Base-by-base conservation (phyloP, 37 sponge, comb jelly and placozoan species). In the Ephydatia muelleri region DNA sequence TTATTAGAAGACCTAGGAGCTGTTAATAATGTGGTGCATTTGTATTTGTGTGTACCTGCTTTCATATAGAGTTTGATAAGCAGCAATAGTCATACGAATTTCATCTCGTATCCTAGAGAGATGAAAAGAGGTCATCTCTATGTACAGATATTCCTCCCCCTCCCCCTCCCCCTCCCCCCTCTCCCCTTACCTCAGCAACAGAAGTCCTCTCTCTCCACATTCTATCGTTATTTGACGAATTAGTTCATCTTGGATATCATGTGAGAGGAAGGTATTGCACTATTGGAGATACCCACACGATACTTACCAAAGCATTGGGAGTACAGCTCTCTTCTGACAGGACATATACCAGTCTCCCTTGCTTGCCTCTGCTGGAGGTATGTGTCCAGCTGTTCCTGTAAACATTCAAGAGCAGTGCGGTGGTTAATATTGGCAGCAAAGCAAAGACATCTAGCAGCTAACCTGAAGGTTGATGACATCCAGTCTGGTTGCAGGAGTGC, bases 41-140 rank as follows among this genome's bases (percentile, higher is more conserved):
- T 69, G 71, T 37, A 26, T 31, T 5, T 30, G 6, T 34, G 34
- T 27, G 35, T 23, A 86, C 82, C 95, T 97, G 96, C 99, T 99
- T 57, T 96, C 99, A 80, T 99, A 99, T 27, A 99, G 94, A 9
- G 97, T 99, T 74, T 99, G 99, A 74, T 99, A 99, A 12, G 99
- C 99, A 67, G 97, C 95, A 69, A 99, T 93, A 22, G 99, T 99
- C 99, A 99, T 99, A 68, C 92, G 75, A 30, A 99, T 99, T 68
- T 99, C 99, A 91, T 99, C 97, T 38, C 99, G 75, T 26, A 99
- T 95, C 80, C 97, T 92, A 77, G 21, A 79, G n/a, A 29, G 23
- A 33, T 27, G 49, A 34, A 75, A 81, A 3, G 33, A 26, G 1
- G 31, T 34, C 70, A 34, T 67, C 27, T 23, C 65, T 23, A 2